Conservation (phyloP, 2,797 vertebrate species). For the Xiphorhynchus erythropygius region DNA sequence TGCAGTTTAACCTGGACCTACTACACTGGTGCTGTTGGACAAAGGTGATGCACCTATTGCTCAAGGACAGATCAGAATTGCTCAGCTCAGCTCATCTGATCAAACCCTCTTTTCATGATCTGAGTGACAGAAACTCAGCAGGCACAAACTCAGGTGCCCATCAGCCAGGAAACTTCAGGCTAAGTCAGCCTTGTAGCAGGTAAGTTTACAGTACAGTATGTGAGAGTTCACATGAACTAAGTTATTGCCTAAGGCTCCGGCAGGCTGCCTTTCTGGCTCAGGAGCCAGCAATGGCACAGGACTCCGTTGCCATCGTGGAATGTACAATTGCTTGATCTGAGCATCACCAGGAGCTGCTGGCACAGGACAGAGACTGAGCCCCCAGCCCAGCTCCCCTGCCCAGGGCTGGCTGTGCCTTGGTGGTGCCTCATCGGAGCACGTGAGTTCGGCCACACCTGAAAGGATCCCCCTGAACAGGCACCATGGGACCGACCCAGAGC, state of each 20-base stretch:
- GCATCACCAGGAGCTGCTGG: background rate
- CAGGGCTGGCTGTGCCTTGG: background rate
- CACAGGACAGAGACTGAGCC: background rate
- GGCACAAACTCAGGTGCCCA: background rate
- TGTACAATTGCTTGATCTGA: slow-evolving; percentile 35
- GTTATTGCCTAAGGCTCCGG: slow-evolving; percentile 69
- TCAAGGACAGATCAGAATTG: background rate
- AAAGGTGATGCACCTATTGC: background rate
- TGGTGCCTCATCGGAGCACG: background rate
- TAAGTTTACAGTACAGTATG: slow-evolving; percentile 21
- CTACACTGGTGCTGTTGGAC: background rate
- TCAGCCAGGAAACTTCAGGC: background rate
- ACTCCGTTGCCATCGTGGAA: slow-evolving; percentile 29
- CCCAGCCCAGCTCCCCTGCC: background rate
- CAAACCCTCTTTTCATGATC: background rate
- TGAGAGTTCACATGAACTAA: background rate
- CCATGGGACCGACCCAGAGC: background rate
- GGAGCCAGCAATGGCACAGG: slow-evolving; percentile 18
- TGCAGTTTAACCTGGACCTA: background rate
- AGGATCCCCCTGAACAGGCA: background rate
- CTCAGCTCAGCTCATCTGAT: background rate
- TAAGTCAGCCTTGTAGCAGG: background rate
- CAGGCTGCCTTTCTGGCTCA: background rate
- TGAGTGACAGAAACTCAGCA: background rate
- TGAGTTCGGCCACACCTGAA: background rate